A percentile compares a stretch with the other conserved stretches of the same genome.
These are phyloP conservation scores for Gymnoscelis rufifasciata DNA, from an alignment of 2,888 invertebrate species.

Conservation along the genomic window DNA sequence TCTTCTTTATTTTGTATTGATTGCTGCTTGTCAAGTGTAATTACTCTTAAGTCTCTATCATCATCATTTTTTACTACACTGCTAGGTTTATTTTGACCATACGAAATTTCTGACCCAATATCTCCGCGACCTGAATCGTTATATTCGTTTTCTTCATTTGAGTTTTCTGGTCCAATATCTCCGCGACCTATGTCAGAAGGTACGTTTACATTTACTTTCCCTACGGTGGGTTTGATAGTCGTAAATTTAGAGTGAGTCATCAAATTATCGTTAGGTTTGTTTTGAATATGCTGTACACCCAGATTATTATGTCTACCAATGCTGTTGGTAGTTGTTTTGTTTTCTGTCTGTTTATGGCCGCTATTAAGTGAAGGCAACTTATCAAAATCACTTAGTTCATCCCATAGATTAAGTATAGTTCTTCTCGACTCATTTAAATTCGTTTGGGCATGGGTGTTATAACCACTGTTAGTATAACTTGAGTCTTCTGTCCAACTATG, in stretches of 20 bases:
- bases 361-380: constrained; percentile 20
- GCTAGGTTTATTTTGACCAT: background rate
- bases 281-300: background rate
- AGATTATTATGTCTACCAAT: background rate
- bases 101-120: too few species aligned
- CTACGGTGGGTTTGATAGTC: constrained; percentile 7
- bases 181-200: constrained; percentile 37
- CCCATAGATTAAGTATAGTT: constrained; percentile 35
- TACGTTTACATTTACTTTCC: constrained; percentile 10
- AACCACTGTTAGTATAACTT: constrained; percentile 10
- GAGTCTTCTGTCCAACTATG: constrained; percentile 19
- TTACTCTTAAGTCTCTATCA: constrained; percentile 14
- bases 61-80: background rate
- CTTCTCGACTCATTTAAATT: constrained; percentile 11
- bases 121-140: constrained; percentile 6
- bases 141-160: constrained; percentile 13
- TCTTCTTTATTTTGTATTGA: constrained; percentile 7
- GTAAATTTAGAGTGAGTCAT: constrained; percentile 4
- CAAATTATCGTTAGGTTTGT: background rate
- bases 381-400: constrained; percentile 35
- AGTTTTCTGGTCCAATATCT: constrained; percentile 39
- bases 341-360: constrained; percentile 1
- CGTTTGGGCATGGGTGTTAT: constrained; percentile 3
- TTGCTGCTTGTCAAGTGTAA: constrained; percentile 24
- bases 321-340: constrained; percentile 1